phyloP scores from a whole-genome alignment of 2,113 vertebrate genomes.

The Peromyscus leucopus region DNA sequence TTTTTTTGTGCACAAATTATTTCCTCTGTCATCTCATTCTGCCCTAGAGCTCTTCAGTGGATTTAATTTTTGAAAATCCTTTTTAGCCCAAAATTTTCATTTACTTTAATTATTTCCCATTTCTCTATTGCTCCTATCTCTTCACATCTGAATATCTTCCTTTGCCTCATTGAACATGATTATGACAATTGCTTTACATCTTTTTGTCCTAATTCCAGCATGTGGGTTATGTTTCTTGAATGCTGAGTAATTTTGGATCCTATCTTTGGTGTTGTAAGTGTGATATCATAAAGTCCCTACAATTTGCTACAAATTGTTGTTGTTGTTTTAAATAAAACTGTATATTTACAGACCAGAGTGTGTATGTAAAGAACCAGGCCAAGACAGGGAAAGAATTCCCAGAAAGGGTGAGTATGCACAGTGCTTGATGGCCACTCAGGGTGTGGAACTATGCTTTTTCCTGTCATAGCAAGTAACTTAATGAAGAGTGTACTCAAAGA shows the following conservation, averaged over 20 bases:
- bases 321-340: no score
- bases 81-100: not conserved
- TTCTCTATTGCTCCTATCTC: not conserved
- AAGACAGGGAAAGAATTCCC: not conserved
- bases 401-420: not conserved
- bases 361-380: not conserved
- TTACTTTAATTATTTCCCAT: not conserved
- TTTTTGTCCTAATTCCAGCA: not conserved
- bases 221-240: not conserved
- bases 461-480: not conserved
- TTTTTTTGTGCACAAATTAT: not conserved
- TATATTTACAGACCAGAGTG: not conserved
- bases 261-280: not conserved
- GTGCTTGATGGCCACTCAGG: not conserved
- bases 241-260: constrained; percentile 5
- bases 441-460: not conserved
- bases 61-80: not conserved
- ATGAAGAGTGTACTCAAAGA: not conserved
- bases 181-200: not conserved
- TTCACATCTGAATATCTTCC: not conserved
- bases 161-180: not conserved
- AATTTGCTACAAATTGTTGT: not conserved
- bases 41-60: not conserved
- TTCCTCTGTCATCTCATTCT: constrained; percentile 1
- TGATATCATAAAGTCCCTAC: not conserved